These are phyloP conservation scores for Entomobrya multifasciata DNA, from an alignment of 2,888 invertebrate genomes.

Conservation along the genomic window DNA sequence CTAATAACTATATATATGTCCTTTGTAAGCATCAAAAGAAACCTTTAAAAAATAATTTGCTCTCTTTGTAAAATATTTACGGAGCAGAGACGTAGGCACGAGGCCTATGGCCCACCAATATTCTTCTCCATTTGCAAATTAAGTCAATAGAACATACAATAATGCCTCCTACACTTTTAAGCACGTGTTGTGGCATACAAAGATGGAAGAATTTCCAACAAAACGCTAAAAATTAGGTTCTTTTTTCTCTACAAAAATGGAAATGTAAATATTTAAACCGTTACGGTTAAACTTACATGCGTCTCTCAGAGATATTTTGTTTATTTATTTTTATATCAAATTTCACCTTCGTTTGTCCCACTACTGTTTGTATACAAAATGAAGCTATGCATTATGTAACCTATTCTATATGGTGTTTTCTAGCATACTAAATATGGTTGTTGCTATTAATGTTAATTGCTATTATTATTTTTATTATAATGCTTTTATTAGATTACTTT, in stretches of 20 bases:
- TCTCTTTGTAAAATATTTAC: neutral
- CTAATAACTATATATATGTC: neutral
- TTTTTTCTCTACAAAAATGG: constrained; percentile 1
- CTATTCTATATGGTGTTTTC: neutral
- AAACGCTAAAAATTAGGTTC: neutral
- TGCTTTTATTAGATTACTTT: constrained; percentile 22
- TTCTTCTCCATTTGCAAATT: neutral
- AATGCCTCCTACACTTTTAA: neutral
- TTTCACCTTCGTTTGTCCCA: constrained; percentile 26
- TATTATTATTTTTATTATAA: neutral
- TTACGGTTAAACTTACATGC: neutral
- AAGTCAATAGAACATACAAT: neutral
- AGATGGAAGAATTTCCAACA: neutral
- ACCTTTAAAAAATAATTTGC: neutral
- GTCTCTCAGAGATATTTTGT: neutral
- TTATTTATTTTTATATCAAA: neutral
- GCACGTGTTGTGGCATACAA: too few species aligned
- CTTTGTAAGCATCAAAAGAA: neutral
- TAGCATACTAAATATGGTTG: constrained; percentile 25
- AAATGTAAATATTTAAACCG: constrained; percentile 11
- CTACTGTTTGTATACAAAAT: neutral
- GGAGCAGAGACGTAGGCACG: too few species aligned
- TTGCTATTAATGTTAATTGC: constrained; percentile 17
- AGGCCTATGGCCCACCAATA: neutral
- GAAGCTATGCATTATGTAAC: neutral